Evolutionary conservation across 1,140 invertebrate species (phyloP).

Genomic region (Drosophila funebris): DNA sequence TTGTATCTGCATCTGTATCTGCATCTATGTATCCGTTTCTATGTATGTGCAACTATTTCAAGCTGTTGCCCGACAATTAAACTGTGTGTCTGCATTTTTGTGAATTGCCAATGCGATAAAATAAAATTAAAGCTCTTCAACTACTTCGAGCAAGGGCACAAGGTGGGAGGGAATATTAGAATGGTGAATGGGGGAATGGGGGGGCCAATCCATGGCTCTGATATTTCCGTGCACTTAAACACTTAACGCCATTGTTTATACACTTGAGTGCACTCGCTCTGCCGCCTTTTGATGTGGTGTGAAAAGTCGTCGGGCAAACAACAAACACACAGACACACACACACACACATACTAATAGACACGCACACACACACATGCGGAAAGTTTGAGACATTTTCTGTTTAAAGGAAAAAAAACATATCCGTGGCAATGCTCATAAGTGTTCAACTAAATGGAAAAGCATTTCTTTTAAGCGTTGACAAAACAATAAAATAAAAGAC

Average conservation of each 20-base stretch:
- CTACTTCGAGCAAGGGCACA: neutral
- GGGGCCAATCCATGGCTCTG: slow-evolving; percentile 50
- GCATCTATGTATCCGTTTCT: slow-evolving; percentile 16
- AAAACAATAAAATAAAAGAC: slow-evolving; percentile 80
- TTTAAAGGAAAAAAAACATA: slow-evolving; percentile 65
- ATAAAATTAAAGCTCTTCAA: slow-evolving; percentile 66
- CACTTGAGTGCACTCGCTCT: slow-evolving; percentile 77
- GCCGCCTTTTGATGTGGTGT: slow-evolving; percentile 77
- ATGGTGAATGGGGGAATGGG: neutral
- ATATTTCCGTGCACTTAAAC: slow-evolving; percentile 82
- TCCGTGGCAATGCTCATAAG: slow-evolving; percentile 75
- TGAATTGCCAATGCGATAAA: slow-evolving; percentile 71
- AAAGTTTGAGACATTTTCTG: slow-evolving; percentile 59
- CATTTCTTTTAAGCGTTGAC: slow-evolving; percentile 81
- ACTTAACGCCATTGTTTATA: slow-evolving; percentile 82
- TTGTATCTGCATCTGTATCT: slow-evolving; percentile 20
- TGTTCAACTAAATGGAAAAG: slow-evolving; percentile 80
- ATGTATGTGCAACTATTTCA: slow-evolving; percentile 52
- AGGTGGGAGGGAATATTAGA: neutral
- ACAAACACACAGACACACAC: slow-evolving; percentile 45
- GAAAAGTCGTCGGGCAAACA: slow-evolving; percentile 68
- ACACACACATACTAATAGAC: slow-evolving; percentile 10
- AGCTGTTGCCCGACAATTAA: slow-evolving; percentile 72
- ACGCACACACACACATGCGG: slow-evolving; percentile 1
- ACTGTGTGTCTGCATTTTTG: slow-evolving; percentile 60